phyloP scores from a whole-genome alignment of 2,113 vertebrate species.

The Colaptes auratus region DNA sequence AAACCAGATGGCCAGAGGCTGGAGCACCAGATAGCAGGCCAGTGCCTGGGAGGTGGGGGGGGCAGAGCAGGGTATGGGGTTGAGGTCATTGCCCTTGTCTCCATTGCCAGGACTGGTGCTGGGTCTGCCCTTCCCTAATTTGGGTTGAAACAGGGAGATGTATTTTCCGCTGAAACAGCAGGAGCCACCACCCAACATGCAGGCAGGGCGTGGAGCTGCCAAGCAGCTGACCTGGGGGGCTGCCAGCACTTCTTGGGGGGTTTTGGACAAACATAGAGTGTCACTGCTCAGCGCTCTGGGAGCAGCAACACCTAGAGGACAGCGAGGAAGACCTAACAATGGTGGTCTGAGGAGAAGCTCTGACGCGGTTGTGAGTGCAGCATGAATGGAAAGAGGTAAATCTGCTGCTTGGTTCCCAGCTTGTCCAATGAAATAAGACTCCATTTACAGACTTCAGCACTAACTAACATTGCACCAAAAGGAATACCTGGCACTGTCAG shows the following conservation, averaged over 20 bases:
- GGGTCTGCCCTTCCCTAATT: background rate
- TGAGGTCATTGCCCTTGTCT: background rate
- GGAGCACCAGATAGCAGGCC: background rate
- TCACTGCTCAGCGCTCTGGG: background rate
- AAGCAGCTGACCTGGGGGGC: background rate
- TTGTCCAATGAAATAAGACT: background rate
- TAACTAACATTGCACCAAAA: background rate
- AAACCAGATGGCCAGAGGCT: background rate
- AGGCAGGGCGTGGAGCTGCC: background rate
- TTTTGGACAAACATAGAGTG: background rate
- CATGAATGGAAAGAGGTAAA: background rate
- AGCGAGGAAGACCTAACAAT: accelerated
- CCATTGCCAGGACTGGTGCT: background rate
- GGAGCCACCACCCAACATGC: background rate
- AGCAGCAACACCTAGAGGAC: background rate
- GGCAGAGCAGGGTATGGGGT: background rate
- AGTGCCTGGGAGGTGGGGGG: background rate
- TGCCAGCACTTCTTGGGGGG: background rate
- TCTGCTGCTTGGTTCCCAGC: background rate
- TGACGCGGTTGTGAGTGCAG: background rate
- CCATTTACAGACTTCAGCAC: background rate
- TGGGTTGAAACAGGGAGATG: background rate
- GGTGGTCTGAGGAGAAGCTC: background rate
- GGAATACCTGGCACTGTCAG: background rate
- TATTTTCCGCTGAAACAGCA: background rate